These are phyloP conservation scores for Drosophila auraria DNA, from an alignment of 1,140 invertebrate genomes.

Conservation along the genomic window DNA sequence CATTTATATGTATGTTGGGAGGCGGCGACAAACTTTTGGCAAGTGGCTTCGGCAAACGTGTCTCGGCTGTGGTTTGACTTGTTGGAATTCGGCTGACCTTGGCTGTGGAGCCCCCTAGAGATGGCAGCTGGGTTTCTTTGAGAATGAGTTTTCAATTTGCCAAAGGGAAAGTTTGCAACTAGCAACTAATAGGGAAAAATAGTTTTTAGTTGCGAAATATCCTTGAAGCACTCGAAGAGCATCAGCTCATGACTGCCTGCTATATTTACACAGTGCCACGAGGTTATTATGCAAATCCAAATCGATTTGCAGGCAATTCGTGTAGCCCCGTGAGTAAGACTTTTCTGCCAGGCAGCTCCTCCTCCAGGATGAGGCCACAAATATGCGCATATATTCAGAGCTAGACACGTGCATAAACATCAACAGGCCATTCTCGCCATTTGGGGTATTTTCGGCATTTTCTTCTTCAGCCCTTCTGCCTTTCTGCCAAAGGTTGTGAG, in stretches of 20 bases:
- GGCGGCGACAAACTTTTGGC: slow-evolving; percentile 34
- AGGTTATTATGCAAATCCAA: slow-evolving; percentile 57
- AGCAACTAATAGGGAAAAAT: slow-evolving; percentile 13
- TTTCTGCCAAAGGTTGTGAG: slow-evolving; percentile 21
- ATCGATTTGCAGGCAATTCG: slow-evolving; percentile 52
- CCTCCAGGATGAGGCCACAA: slow-evolving; percentile 18
- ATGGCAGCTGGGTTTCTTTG: slow-evolving; percentile 5
- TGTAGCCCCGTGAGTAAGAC: slow-evolving; percentile 11
- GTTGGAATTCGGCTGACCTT: slow-evolving; percentile 44
- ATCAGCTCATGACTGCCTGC: slow-evolving; percentile 22
- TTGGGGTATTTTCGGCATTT: slow-evolving; percentile 55
- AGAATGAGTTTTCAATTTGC: slow-evolving; percentile 41
- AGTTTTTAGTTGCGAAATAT: slow-evolving; percentile 16
- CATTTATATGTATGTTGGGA: slow-evolving; percentile 18
- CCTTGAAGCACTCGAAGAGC: slow-evolving; percentile 27
- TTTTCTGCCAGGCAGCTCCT: slow-evolving; percentile 1
- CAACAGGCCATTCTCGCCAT: slow-evolving; percentile 60
- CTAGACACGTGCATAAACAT: slow-evolving; percentile 55
- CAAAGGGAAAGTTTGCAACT: slow-evolving; percentile 6
- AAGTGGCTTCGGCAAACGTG: slow-evolving; percentile 35
- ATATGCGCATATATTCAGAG: slow-evolving; percentile 61
- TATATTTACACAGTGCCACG: slow-evolving; percentile 31
- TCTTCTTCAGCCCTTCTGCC: slow-evolving; percentile 5
- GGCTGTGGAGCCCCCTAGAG: slow-evolving; percentile 1
- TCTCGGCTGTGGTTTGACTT: slow-evolving; percentile 39